Percentiles rank a stretch among this genome's conserved stretches.
These are phyloP conservation scores for Aphaenogaster floridana DNA, from an alignment of 1,140 invertebrate species.

Conservation along the genomic window DNA sequence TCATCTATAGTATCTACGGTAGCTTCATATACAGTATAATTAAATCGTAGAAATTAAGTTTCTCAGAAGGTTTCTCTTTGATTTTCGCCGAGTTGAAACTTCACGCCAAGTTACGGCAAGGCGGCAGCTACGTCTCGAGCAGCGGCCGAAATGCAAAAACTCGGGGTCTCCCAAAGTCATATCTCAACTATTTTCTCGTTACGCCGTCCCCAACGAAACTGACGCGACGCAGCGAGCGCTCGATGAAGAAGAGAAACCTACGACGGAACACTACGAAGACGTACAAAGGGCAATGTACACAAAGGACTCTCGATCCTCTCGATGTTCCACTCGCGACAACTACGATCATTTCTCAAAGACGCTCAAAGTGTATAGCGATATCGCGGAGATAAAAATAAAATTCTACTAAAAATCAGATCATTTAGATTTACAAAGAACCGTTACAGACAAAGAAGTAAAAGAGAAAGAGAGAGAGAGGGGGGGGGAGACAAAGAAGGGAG, in stretches of 20 bases:
- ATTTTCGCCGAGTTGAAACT: constrained; percentile 37
- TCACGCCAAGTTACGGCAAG: not conserved
- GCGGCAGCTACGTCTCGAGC: constrained; percentile 2
- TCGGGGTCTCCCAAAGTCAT: constrained; percentile 28
- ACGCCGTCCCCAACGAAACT: not conserved
- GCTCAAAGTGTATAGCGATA: not conserved
- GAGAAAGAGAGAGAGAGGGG: not conserved
- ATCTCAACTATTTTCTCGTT: constrained; percentile 49
- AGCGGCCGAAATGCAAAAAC: constrained; percentile 37
- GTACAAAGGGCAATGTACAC: not conserved
- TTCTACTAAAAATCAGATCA: not conserved
- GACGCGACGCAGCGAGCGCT: not conserved
- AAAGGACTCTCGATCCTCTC: not conserved
- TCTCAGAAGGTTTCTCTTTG: constrained; percentile 43
- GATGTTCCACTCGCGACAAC: not conserved
- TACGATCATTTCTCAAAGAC: not conserved
- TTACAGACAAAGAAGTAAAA: not conserved
- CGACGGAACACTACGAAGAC: not conserved
- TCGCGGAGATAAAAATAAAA: not conserved
- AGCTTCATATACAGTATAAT: constrained; percentile 30
- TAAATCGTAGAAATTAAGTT: constrained; percentile 49
- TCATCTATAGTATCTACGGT: not conserved
- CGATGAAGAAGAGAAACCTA: constrained; percentile 14
- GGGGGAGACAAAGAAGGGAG: not conserved
- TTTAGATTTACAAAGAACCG: constrained; percentile 6